phyloP scores from a whole-genome alignment of 1,140 invertebrate species.

The Macrobrachium rosenbergii region DNA sequence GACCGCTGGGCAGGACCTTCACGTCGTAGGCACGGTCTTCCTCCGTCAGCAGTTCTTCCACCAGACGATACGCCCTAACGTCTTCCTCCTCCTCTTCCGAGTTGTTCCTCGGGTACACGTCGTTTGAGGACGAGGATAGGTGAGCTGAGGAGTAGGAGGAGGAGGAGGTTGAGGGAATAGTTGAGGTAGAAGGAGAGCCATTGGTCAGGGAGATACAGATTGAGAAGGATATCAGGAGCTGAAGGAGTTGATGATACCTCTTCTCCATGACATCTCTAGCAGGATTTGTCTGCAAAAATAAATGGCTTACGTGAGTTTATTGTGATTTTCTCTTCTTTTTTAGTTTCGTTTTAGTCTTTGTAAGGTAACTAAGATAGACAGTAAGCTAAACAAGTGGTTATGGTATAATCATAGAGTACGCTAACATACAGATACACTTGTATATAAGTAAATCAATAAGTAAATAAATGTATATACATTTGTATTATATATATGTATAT shows the following conservation, averaged over 20 bases:
- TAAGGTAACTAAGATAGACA: too few species aligned
- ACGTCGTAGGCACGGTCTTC: conserved; percentile 35
- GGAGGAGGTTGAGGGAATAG: not conserved
- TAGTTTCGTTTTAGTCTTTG: too few species aligned
- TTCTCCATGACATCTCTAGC: conserved; percentile 31
- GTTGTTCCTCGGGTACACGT: not conserved
- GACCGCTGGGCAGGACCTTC: conserved; percentile 27
- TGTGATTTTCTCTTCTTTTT: too few species aligned
- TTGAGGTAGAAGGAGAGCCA: too few species aligned
- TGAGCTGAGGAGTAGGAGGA: not conserved
- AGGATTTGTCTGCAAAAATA: not conserved
- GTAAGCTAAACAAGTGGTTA: too few species aligned
- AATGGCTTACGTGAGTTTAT: not conserved
- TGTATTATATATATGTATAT: too few species aligned
- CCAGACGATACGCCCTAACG: not conserved
- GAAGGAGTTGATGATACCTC: not conserved
- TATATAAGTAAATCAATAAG: too few species aligned
- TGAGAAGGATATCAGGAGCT: not conserved
- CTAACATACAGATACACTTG: too few species aligned
- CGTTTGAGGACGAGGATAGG: not conserved
- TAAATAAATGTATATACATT: too few species aligned
- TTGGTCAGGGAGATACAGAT: not conserved
- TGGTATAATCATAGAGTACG: too few species aligned
- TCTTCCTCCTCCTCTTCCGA: too few species aligned
- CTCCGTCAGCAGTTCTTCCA: conserved; percentile 7